Evolutionary conservation across 2,888 invertebrate genomes (phyloP).

Genomic region (Drosophila macrothrix): DNA sequence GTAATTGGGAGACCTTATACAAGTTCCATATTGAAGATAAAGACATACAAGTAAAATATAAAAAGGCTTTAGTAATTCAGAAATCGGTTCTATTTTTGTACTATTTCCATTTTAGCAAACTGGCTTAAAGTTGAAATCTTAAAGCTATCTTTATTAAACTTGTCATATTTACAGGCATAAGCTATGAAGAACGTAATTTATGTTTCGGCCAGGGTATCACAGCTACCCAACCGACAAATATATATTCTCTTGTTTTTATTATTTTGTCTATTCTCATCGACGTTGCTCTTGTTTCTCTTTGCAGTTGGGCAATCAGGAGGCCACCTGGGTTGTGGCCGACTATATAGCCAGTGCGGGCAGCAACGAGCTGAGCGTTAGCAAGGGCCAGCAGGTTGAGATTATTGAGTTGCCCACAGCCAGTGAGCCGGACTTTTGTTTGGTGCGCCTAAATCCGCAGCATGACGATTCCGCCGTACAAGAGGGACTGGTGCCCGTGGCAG

Average conservation of each 20-base stretch:
- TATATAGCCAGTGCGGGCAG: conserved; percentile 90
- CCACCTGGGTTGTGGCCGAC: conserved; percentile 96
- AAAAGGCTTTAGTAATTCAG: not conserved
- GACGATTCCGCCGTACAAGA: conserved; percentile 88
- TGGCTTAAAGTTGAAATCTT: not conserved
- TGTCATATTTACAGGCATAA: not conserved
- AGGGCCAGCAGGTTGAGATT: conserved; percentile 97
- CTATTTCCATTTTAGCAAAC: not conserved
- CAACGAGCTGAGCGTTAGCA: conserved; percentile 93
- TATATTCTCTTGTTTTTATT: not conserved
- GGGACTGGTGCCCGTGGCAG: conserved; percentile 92
- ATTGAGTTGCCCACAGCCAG: conserved; percentile 90
- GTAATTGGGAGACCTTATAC: not conserved
- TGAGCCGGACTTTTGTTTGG: conserved; percentile 90
- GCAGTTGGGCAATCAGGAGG: conserved; percentile 92
- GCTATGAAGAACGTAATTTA: not conserved
- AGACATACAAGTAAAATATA: not conserved
- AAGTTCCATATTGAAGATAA: too few species aligned
- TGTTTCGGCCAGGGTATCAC: not conserved
- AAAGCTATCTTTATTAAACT: not conserved
- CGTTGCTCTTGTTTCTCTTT: conserved; percentile 61
- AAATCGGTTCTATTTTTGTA: not conserved
- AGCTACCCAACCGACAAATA: not conserved
- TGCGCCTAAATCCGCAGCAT: conserved; percentile 87
- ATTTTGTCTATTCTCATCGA: conserved; percentile 30